These are phyloP conservation scores for Callosobruchus maculatus DNA, from an alignment of 2,888 invertebrate species.

Conservation along the genomic window DNA sequence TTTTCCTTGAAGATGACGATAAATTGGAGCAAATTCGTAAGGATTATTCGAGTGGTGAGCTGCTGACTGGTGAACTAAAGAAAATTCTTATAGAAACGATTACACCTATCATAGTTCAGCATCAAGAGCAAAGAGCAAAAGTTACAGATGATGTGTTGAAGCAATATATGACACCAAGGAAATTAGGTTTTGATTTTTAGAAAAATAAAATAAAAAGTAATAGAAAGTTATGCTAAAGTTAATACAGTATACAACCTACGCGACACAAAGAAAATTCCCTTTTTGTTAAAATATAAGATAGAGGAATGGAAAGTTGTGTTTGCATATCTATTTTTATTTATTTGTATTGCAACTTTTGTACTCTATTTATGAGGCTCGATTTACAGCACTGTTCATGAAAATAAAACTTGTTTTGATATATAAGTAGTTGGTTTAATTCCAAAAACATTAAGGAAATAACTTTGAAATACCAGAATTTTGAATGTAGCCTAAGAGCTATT, in stretches of 20 bases:
- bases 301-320: neutral
- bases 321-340: neutral
- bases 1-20: conserved; percentile 93
- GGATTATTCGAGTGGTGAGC: conserved; percentile 80
- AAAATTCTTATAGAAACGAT: conserved; percentile 80
- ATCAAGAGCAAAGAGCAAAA: conserved; percentile 74
- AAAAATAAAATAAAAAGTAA: too few species aligned
- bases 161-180: conserved; percentile 81
- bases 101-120: conserved; percentile 73
- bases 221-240: too few species aligned
- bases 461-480: too few species aligned
- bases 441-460: too few species aligned
- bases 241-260: too few species aligned
- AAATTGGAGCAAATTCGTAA: conserved; percentile 65
- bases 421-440: neutral
- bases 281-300: too few species aligned
- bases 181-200: conserved; percentile 60
- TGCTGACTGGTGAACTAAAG: conserved; percentile 94
- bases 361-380: too few species aligned
- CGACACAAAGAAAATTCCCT: too few species aligned
- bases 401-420: neutral
- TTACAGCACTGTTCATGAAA: neutral
- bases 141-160: conserved; percentile 84
- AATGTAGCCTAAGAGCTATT: too few species aligned
- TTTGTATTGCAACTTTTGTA: neutral